Percentiles rank a stretch among this genome's conserved stretches.
phyloP scores from a whole-genome alignment of 2,113 vertebrate genomes.

The Gymnogyps californianus region DNA sequence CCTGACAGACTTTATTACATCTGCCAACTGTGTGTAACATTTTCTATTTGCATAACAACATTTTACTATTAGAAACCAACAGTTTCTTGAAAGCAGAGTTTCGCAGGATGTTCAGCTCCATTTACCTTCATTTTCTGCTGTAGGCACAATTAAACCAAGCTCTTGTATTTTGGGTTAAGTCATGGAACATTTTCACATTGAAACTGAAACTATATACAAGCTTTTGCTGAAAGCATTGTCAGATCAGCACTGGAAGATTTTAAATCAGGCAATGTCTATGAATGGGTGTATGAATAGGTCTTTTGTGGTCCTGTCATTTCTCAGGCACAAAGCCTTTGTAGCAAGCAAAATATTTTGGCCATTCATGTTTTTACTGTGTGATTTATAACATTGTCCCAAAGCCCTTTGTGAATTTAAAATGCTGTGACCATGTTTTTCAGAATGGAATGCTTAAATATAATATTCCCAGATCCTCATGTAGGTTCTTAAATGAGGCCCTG shows the following conservation, averaged over 20 bases:
- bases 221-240: constrained; percentile 43
- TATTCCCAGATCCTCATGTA: background rate
- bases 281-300: constrained; percentile 7
- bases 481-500: background rate
- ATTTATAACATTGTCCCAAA: constrained; percentile 17
- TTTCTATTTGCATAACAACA: background rate
- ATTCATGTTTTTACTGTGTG: constrained; percentile 18
- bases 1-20: background rate
- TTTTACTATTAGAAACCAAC: background rate
- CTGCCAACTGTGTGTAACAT: background rate
- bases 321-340: constrained; percentile 11
- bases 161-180: background rate
- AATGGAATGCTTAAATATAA: background rate
- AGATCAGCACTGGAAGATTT: constrained; percentile 22
- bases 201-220: background rate
- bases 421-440: background rate
- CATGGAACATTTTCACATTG: constrained; percentile 10
- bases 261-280: constrained; percentile 22
- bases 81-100: background rate
- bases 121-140: background rate
- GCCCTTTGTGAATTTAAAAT: background rate
- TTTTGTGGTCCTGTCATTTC: constrained; percentile 36
- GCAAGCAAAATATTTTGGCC: constrained; percentile 21
- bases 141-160: background rate
- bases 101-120: background rate